Evolutionary conservation across 2,113 vertebrate genomes (phyloP), one percentile per base, ranked within the genome.

Genomic region (Varanus komodoensis): DNA sequence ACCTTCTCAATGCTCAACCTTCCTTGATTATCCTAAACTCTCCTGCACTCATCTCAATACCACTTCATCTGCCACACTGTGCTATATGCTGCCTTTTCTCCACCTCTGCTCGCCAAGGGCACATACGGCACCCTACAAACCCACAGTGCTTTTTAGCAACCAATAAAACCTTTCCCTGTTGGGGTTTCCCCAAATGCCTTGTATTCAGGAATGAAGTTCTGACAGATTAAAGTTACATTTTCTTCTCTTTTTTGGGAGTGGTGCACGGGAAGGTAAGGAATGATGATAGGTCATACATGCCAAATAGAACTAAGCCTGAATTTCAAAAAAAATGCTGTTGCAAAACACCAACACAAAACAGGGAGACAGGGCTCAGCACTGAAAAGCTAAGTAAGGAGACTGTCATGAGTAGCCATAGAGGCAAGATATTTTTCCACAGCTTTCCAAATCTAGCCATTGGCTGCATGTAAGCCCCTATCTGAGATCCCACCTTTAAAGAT

Each of bases 291-390:
- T 75, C 44, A 78, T 2, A n/a, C 9, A 23, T 12, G 8, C 5
- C 15, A 71, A 71, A 2, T 54, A 21, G 67, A 27, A 19, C 17
- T 38, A 93, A 87, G 21, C 1, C 52, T 9, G 74, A 52, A 84
- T 94, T 82, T 89, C 88, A 89, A 93, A 71, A 93, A 71, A 44
- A 86, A 75, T n/a, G 75, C 0, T 87, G 1, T 81, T 90, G 81
- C 86, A 15, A 89, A 91, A 86, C 80, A 34, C 83, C 74, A n/a
- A 44, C 0, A 0, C 68, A 4, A 85, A 89, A 77, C 14, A 78
- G 15, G 38, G 23, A 12, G 61, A 78, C 1, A 71, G 75, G 25
- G 73, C 57, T 25, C 44, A 32, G 7, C 25, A 68, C 4, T 19
- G 11, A 44, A 89, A 84, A 84, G 12, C 4, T 34, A 69, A 9